Evolutionary conservation across 2,888 invertebrate species (phyloP), one percentile per base, ranked within the genome.

Genomic region (Parnassius smintheus): DNA sequence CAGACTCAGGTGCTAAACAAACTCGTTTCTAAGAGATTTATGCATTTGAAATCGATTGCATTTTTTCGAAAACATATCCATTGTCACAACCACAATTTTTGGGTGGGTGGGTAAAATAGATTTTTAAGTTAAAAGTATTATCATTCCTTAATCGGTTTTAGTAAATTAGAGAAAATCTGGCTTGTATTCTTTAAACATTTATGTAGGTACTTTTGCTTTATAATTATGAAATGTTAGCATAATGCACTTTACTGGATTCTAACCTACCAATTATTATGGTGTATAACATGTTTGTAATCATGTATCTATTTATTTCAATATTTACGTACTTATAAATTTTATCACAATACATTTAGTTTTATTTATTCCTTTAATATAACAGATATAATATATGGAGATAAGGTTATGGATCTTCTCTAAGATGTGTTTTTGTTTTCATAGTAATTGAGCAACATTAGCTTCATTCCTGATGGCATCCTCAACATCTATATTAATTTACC

Each of bases 1-100:
- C 74, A 73, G 69, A 78, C 75, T 75, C 75, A 79, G 87, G 85
- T 87, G 88, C 87, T 88, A 83, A 75, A 74, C 71, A 73, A 73
- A 69, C 44, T 71, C 63, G 61, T 52, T 66, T 67, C 65, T 72
- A 70, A 72, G 68, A 65, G 59, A 67, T 66, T 70, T 66, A 72
- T 71, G 73, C 72, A 72, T 72, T 73, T 72, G 67, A 60, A 62
- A 62, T 65, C 63, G 59, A 64, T 73, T 74, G 68, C 68, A 74
- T 71, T 70, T 72, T 35, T 67, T 65, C 61, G 61, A 64, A 67
- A 67, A 69, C 67, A 68, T 67, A 68, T 65, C 70, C 67, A 69
- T 52, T 64, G 58, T 11, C 11, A 54, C 49, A 49, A 53, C 41
- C 60, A 56, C 48, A 55, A 22, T 45, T 48, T 53, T 54, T 41